Evolutionary conservation across 2,113 vertebrate species (phyloP), one percentile per base, ranked within the genome.

Genomic region (Rhynchomys soricoides): DNA sequence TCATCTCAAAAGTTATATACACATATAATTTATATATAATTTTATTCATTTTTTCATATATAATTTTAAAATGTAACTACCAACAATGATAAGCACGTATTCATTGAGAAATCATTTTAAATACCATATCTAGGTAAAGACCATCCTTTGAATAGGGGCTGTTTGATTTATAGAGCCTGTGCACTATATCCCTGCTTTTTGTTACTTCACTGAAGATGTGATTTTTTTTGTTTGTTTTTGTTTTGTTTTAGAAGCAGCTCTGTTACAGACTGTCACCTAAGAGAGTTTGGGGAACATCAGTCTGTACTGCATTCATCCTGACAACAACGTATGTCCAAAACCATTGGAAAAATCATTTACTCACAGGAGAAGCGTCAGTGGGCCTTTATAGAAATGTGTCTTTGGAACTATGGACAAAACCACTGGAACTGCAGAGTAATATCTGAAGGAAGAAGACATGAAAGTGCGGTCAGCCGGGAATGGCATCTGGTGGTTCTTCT

Each of bases 241-340:
- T 83, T 62, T 59, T 85, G 0, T 45, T 66, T 86, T 66, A 81
- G n/a, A 62, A 62, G 7, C 64, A 89, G 70, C 29, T 92, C 92
- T 82, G 86, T 93, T 95, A 91, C 90, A 70, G 59, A 92, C 45
- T 64, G 90, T 98, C 90, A 90, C 77, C 59, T 45, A 92, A 59
- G 64, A 74, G 95, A 78, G 73, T 92, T 86, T 94, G 92, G 73
- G 85, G 77, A 96, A 87, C 74, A 45, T 15, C 85, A 68, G 81
- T 77, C 88, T 45, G 50, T 22, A 5, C 79, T 50, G 29, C 66
- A 12, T 71, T 45, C 48, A 64, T 78, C 81, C 83, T 94, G 93
- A 75, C 90, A 88, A 78, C n/a, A 40, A 9, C 34, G 24, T 4
- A 40, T 83, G 19, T 79, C 89, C 29, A 71, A 94, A 90, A 37